These are phyloP conservation scores for Spilarctia lutea DNA, from an alignment of 2,888 invertebrate genomes.

Conservation along the genomic window DNA sequence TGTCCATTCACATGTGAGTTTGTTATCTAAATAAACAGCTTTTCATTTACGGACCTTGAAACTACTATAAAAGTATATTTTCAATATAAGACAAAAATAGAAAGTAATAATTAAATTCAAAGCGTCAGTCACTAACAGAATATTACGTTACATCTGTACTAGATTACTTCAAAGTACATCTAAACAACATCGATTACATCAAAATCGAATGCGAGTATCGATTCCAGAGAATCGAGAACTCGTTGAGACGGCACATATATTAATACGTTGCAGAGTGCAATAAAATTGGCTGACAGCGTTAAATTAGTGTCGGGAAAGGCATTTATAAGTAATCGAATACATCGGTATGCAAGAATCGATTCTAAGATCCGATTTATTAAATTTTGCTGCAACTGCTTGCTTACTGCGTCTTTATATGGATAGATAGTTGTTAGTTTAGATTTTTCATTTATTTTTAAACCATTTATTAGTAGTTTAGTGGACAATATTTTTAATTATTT, in stretches of 20 bases:
- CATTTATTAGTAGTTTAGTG: background rate
- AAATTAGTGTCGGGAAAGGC: slow-evolving; percentile 79
- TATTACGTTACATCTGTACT: slow-evolving; percentile 32
- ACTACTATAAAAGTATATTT: background rate
- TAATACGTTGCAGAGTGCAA: slow-evolving; percentile 67
- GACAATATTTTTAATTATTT: background rate
- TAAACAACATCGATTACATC: slow-evolving; percentile 63
- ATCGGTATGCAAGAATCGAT: slow-evolving; percentile 73
- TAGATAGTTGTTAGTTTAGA: slow-evolving; percentile 41
- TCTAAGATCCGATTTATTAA: slow-evolving; percentile 69
- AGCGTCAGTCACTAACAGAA: slow-evolving; percentile 19
- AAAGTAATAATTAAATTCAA: slow-evolving; percentile 17
- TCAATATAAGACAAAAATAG: slow-evolving; percentile 46
- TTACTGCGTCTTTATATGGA: slow-evolving; percentile 50
- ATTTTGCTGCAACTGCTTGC: slow-evolving; percentile 56
- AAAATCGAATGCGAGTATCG: slow-evolving; percentile 67
- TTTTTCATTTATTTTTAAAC: slow-evolving; percentile 17
- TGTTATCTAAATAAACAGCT: background rate
- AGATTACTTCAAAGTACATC: slow-evolving; percentile 46
- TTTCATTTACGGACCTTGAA: background rate
- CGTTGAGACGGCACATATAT: slow-evolving; percentile 65
- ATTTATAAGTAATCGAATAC: slow-evolving; percentile 84
- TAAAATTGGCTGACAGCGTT: slow-evolving; percentile 77
- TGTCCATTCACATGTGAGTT: background rate
- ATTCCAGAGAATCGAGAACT: slow-evolving; percentile 66